phyloP scores from a whole-genome alignment of 1,140 invertebrate genomes.

The Zophobas morio region DNA sequence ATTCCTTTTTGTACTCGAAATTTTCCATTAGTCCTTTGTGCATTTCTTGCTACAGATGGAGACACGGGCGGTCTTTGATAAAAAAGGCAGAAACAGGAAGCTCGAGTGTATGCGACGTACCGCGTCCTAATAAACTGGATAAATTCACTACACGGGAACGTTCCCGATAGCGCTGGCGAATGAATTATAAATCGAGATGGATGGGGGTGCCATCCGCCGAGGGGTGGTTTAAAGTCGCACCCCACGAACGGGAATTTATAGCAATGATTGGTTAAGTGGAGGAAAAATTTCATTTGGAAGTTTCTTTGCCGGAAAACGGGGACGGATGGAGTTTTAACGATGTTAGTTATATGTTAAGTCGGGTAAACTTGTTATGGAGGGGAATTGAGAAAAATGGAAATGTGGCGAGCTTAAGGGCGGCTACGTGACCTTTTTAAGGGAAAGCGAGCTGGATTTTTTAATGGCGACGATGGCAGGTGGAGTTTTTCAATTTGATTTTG shows the following conservation, averaged over 20 bases:
- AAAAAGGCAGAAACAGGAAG: conserved; percentile 24
- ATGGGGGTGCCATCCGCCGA: conserved; percentile 8
- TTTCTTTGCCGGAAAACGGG: no score
- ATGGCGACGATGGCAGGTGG: no score
- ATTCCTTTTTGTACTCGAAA: conserved; percentile 21
- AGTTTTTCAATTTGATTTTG: no score
- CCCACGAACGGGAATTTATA: conserved; percentile 2
- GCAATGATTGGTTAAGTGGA: conserved; percentile 27
- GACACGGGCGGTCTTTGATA: conserved; percentile 17
- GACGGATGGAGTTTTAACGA: no score
- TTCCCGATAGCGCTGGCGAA: conserved; percentile 26
- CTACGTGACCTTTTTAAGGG: no score
- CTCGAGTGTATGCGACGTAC: conserved; percentile 28
- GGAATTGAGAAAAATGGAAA: no score
- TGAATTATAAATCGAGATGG: conserved; percentile 37
- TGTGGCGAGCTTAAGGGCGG: no score
- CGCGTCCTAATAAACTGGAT: conserved; percentile 38
- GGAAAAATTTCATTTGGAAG: conserved; percentile 11
- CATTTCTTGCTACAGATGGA: conserved; percentile 11
- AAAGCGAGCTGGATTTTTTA: no score
- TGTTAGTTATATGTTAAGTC: no score
- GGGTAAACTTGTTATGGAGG: no score
- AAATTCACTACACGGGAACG: conserved; percentile 32
- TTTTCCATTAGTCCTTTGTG: conserved; percentile 34
- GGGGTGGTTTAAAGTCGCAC: conserved; percentile 30